Percentiles rank a stretch among this genome's conserved stretches.
phyloP scores from a whole-genome alignment of 2,888 invertebrate species.

The Salticus scenicus region DNA sequence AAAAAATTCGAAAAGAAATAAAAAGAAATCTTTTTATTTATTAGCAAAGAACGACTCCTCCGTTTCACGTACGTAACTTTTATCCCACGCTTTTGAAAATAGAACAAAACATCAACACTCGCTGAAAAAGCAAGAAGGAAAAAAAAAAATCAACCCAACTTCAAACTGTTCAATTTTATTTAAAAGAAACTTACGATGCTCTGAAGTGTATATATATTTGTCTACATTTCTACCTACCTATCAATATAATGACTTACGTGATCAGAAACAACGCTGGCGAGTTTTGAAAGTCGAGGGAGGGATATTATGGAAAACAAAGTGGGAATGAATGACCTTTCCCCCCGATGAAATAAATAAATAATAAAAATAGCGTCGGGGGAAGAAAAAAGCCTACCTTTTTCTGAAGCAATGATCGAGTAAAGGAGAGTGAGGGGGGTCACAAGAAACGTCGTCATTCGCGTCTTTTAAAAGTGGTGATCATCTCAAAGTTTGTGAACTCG shows the following conservation, averaged over 20 bases:
- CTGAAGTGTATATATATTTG: neutral
- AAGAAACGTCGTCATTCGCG: constrained; percentile 42
- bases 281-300: constrained; percentile 30
- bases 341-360: constrained; percentile 20
- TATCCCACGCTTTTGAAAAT: constrained; percentile 11
- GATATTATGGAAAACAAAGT: neutral
- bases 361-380: constrained; percentile 1
- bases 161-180: constrained; percentile 67
- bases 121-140: no score
- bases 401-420: neutral
- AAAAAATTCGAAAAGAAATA: no score
- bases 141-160: constrained; percentile 38
- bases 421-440: constrained; percentile 27
- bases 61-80: constrained; percentile 52
- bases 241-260: constrained; percentile 33
- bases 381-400: neutral
- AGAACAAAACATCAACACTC: constrained; percentile 56
- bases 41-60: neutral
- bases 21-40: neutral
- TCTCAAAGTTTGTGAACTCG: constrained; percentile 53
- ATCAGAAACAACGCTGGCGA: constrained; percentile 37
- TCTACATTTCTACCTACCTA: neutral
- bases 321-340: constrained; percentile 16
- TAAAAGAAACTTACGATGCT: constrained; percentile 51
- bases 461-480: constrained; percentile 42